Base-by-base conservation (phyloP, 2,797 vertebrate genomes). In the Neosilurus hyrtlii region DNA sequence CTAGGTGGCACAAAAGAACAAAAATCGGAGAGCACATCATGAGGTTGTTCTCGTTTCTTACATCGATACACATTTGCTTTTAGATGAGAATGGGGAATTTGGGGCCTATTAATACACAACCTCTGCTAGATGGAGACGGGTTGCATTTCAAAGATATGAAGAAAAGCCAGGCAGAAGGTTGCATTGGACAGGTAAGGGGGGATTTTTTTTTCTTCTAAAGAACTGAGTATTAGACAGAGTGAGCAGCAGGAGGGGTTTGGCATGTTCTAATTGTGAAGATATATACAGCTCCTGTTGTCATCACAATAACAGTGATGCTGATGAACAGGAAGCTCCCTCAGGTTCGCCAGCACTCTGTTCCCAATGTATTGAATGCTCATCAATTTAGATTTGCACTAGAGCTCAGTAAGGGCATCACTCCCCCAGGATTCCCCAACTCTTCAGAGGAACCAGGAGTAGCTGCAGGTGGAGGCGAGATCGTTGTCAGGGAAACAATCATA, bases 1-100 rank as follows among this genome's bases (percentile, higher is more conserved):
- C 91, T 91, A 93, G 93, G 89, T 91, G 93, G 93, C 91, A 92
- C 89, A 90, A 88, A 75, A 89, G 22, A 61, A 88, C 88, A 85
- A 86, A 68, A 61, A 51, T 86, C 83, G 12, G 2, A 22, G 71
- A 62, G 37, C 56, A 11, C 14, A 68, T 67, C 4, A 22, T 15
- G 24, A 0, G 49, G 11, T 35, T 62, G 35, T 20, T 87, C 87
- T 91, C 88, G 68, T 91, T 91, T 86, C 84, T 74, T 63, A 35
- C 84, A 93, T 94, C 93, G 89, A 93, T 93, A 90, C 85, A 67
- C 91, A 93, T 88, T 76, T 88, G 22, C 63, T 83, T 54, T 83
- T 89, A 86, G 86, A 90, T 90, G 89, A 88, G 87, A 89, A 89
- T 83, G 85, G 86, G 87, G 90, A 90, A 87, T 89, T 88, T 89